phyloP scores from a whole-genome alignment of 2,113 vertebrate species.

The Ranitomeya variabilis region DNA sequence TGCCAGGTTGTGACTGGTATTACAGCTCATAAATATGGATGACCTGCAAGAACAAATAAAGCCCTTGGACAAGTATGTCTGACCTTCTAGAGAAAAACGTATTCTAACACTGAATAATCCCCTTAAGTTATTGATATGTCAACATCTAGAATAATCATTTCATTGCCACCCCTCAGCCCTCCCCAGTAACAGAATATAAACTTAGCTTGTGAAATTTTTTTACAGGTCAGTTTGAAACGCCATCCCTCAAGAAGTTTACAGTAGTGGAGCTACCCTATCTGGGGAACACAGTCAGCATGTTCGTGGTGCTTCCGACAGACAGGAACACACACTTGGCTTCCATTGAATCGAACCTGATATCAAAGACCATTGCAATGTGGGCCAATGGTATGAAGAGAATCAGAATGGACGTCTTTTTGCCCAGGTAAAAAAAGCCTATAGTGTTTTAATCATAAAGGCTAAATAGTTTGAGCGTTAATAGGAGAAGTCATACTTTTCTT shows the following conservation, averaged over 20 bases:
- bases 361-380: conserved; percentile 77
- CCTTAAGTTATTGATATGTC: not conserved
- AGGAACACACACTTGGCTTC: conserved; percentile 72
- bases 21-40: too few relatives aligned
- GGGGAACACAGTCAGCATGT: conserved; percentile 76
- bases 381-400: conserved; percentile 74
- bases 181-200: not conserved
- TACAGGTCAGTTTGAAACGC: conserved; percentile 82
- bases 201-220: not conserved
- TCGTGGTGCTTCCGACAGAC: conserved; percentile 81
- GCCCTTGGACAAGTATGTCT: too few relatives aligned
- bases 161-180: too few relatives aligned
- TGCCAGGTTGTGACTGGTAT: too few relatives aligned
- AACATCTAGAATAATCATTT: too few relatives aligned
- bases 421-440: conserved; percentile 73
- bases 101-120: too few relatives aligned
- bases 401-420: conserved; percentile 87
- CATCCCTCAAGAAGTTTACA: conserved; percentile 72
- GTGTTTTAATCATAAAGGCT: not conserved
- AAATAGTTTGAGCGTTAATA: not conserved
- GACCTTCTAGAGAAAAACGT: too few relatives aligned
- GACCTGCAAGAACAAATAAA: too few relatives aligned
- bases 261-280: conserved; percentile 83
- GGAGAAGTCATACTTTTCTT: too few relatives aligned
- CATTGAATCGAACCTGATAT: conserved; percentile 78